Evolutionary conservation across 2,888 invertebrate genomes (phyloP).

Genomic region (Pinctada fucata): DNA sequence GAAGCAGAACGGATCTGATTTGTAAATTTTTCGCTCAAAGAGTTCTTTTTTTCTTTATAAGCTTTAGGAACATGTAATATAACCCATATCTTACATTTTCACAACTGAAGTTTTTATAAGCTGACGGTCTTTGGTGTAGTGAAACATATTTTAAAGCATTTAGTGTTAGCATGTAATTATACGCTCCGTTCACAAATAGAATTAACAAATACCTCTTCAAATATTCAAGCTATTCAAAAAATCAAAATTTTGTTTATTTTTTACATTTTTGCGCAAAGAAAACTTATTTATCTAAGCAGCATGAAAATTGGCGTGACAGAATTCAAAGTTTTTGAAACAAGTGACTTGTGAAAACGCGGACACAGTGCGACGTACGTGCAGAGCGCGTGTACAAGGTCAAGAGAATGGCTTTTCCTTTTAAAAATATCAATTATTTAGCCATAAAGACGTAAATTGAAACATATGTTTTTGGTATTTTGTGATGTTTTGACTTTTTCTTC

Average conservation of each 20-base stretch:
- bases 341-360: background rate
- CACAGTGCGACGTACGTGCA: background rate
- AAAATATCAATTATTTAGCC: conserved; percentile 18
- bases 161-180: background rate
- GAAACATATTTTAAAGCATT: too few relatives aligned
- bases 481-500: conserved; percentile 15
- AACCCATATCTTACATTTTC: too few relatives aligned
- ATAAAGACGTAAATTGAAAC: conserved; percentile 25
- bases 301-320: background rate
- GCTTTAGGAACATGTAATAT: too few relatives aligned
- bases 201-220: background rate
- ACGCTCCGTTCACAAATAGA: background rate
- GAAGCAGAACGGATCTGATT: too few relatives aligned
- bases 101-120: too few relatives aligned
- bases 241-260: background rate
- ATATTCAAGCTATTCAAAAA: background rate
- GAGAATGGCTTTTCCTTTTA: conserved; percentile 15
- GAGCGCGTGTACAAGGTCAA: conserved; percentile 19
- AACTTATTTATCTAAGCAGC: background rate
- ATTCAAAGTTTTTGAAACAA: background rate
- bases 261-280: background rate
- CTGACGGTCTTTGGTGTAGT: too few relatives aligned
- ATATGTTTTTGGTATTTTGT: conserved; percentile 24
- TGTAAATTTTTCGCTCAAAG: too few relatives aligned
- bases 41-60: too few relatives aligned